phyloP scores from a whole-genome alignment of 2,797 vertebrate species.

The Hypotaenidia philippensis region DNA sequence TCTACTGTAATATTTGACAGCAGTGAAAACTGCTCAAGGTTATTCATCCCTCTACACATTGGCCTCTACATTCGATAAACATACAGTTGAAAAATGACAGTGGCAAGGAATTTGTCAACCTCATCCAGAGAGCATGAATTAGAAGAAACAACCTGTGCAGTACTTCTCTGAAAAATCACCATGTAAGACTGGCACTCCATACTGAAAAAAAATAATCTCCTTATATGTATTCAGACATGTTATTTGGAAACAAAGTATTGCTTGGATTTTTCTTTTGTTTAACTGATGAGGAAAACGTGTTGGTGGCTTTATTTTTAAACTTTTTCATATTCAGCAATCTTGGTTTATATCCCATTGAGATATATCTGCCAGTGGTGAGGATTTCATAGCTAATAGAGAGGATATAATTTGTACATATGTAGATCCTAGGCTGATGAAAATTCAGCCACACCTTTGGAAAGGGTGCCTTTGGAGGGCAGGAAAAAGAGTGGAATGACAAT shows the following conservation, averaged over 20 bases:
- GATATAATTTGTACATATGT: not conserved
- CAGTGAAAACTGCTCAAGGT: not conserved
- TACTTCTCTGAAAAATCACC: not conserved
- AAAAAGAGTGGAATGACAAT: not conserved
- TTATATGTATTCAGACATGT: not conserved
- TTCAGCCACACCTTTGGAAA: not conserved
- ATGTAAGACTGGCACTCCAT: not conserved
- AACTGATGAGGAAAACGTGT: not conserved
- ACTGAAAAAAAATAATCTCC: not conserved
- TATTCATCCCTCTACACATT: not conserved
- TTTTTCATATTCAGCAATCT: not conserved
- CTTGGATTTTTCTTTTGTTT: not conserved
- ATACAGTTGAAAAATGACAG: not conserved
- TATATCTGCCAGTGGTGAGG: not conserved
- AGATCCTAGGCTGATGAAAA: not conserved
- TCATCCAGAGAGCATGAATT: not conserved
- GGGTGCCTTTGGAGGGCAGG: not conserved
- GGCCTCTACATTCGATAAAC: not conserved
- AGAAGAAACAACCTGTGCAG: not conserved
- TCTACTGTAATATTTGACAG: not conserved
- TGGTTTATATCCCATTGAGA: not conserved
- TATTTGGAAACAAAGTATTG: not conserved
- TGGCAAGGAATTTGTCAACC: not conserved
- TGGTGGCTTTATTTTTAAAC: not conserved
- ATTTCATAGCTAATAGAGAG: not conserved